These are phyloP conservation scores for Ptychochromis oligacanthus DNA, from an alignment of 2,113 vertebrate species.

Conservation along the genomic window DNA sequence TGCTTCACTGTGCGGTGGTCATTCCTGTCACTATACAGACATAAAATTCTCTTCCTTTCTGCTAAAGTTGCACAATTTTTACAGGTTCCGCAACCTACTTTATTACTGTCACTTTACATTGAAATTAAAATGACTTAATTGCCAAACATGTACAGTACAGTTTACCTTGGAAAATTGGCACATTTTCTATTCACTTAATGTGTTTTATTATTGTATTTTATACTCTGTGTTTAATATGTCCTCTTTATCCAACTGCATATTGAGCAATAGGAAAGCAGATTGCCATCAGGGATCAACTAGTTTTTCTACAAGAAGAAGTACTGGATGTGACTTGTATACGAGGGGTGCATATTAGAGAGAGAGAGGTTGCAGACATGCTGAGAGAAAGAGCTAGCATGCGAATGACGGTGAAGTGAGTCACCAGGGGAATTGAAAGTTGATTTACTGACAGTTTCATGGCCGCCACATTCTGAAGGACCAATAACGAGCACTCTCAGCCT, in stretches of 20 bases:
- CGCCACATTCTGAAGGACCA: not conserved
- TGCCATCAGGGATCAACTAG: not conserved
- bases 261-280: not conserved
- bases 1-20: no score
- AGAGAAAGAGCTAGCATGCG: not conserved
- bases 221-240: no score
- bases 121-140: no score
- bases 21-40: no score
- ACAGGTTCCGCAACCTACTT: no score
- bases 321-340: not conserved
- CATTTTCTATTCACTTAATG: not conserved
- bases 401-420: constrained; percentile 6
- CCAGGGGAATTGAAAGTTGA: not conserved
- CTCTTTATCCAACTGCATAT: no score
- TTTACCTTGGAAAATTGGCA: not conserved
- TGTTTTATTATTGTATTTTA: no score
- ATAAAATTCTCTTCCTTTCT: no score
- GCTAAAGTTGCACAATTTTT: no score
- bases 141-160: no score
- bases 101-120: no score
- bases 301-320: not conserved
- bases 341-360: not conserved
- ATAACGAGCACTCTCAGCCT: not conserved
- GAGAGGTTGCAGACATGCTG: no score
- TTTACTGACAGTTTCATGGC: not conserved